These are phyloP conservation scores for Catamblyrhynchus diadema DNA, from an alignment of 2,797 vertebrate genomes.

Conservation along the genomic window DNA sequence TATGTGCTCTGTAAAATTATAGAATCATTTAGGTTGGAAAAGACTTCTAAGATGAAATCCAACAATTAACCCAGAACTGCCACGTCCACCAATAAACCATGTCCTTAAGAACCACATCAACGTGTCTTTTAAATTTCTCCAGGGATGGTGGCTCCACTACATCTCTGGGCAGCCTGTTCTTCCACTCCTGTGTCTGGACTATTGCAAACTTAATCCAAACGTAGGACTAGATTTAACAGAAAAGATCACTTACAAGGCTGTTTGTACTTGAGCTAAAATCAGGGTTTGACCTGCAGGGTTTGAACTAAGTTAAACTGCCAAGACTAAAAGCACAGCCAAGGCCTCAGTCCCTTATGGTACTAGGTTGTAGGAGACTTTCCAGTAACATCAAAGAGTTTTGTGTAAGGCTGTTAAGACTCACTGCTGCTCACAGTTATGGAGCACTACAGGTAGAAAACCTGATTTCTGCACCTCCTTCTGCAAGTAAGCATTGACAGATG, in stretches of 20 bases:
- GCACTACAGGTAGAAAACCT: not conserved
- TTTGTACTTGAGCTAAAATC: not conserved
- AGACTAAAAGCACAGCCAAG: not conserved
- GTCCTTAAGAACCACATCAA: not conserved
- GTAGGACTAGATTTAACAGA: not conserved
- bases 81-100: not conserved
- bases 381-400: not conserved
- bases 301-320: not conserved
- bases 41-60: not conserved
- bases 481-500: not conserved
- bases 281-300: not conserved
- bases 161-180: not conserved
- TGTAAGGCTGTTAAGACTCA: not conserved
- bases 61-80: not conserved
- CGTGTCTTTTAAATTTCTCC: not conserved
- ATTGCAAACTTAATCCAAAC: not conserved
- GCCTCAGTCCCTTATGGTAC: not conserved
- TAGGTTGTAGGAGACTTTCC: not conserved
- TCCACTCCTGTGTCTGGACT: not conserved
- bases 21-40: not conserved
- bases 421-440: not conserved
- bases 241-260: not conserved
- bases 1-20: not conserved
- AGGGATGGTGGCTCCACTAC: not conserved
- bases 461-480: not conserved